Percentiles rank a stretch among this genome's conserved stretches.
Evolutionary conservation across 2,888 invertebrate genomes (phyloP).

Genomic region (Leptopterna dolabrata): DNA sequence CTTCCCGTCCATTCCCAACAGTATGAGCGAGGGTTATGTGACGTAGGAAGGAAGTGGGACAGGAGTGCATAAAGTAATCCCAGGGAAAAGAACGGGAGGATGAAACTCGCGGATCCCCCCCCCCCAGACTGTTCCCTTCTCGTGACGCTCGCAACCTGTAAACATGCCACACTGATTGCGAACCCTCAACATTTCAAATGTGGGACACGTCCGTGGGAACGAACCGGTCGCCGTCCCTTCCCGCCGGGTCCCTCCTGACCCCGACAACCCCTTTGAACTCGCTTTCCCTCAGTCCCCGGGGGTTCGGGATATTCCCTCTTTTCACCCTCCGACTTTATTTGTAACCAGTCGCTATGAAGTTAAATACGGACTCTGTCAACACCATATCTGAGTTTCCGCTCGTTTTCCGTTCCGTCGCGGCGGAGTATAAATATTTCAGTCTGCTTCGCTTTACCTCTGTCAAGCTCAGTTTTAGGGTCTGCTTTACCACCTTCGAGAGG

Average conservation of each 20-base stretch:
- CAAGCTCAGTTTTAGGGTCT: not conserved
- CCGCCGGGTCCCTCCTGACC: not conserved
- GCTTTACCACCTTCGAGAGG: not conserved
- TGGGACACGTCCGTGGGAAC: not conserved
- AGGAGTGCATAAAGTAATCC: not conserved
- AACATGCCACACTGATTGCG: not conserved
- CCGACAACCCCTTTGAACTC: not conserved
- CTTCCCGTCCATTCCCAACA: too few species aligned
- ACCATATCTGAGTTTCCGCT: conserved; percentile 21
- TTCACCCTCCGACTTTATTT: conserved; percentile 14
- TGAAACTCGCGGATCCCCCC: not conserved
- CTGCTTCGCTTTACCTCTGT: not conserved
- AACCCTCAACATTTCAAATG: not conserved
- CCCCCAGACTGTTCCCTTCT: not conserved
- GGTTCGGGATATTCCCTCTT: conserved; percentile 1
- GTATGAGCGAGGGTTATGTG: not conserved
- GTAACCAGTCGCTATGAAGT: conserved; percentile 11
- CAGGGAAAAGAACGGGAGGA: not conserved
- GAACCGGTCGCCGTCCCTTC: not conserved
- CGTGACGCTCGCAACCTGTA: not conserved
- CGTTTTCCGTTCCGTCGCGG: conserved; percentile 2
- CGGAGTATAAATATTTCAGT: not conserved
- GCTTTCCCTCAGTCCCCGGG: not conserved
- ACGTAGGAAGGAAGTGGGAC: not conserved
- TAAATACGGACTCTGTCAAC: conserved; percentile 25